These are phyloP conservation scores for Saturnia japonica DNA, from an alignment of 2,888 invertebrate genomes.

Conservation along the genomic window DNA sequence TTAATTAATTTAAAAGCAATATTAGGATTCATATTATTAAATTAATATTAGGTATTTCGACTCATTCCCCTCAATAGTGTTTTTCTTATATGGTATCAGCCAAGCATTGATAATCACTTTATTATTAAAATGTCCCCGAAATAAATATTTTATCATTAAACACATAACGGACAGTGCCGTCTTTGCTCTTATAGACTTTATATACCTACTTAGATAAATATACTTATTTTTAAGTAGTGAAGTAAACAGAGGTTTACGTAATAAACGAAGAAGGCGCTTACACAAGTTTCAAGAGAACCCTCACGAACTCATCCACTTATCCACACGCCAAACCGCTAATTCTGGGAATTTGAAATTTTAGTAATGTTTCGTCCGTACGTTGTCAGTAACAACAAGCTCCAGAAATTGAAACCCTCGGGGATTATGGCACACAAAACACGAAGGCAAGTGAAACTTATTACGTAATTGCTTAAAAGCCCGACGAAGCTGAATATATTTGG, in stretches of 20 bases:
- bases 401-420: conserved; percentile 15
- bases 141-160: too few species aligned
- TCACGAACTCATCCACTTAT: conserved; percentile 42
- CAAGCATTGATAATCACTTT: too few species aligned
- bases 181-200: too few species aligned
- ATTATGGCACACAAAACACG: conserved; percentile 18
- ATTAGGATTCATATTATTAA: too few species aligned
- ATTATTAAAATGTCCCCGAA: too few species aligned
- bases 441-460: conserved; percentile 19
- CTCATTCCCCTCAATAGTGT: too few species aligned
- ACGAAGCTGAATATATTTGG: background rate
- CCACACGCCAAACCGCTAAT: conserved; percentile 40
- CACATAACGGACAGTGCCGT: too few species aligned
- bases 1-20: too few species aligned
- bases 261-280: background rate
- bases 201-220: too few species aligned
- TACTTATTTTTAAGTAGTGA: background rate
- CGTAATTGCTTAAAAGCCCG: conserved; percentile 18
- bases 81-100: too few species aligned
- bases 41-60: too few species aligned
- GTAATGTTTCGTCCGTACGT: conserved; percentile 44
- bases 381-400: conserved; percentile 17
- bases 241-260: background rate
- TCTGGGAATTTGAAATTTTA: conserved; percentile 48
- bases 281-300: conserved; percentile 34